Evolutionary conservation across 2,888 invertebrate genomes (phyloP).

Genomic region (Drosophila anomalipes): DNA sequence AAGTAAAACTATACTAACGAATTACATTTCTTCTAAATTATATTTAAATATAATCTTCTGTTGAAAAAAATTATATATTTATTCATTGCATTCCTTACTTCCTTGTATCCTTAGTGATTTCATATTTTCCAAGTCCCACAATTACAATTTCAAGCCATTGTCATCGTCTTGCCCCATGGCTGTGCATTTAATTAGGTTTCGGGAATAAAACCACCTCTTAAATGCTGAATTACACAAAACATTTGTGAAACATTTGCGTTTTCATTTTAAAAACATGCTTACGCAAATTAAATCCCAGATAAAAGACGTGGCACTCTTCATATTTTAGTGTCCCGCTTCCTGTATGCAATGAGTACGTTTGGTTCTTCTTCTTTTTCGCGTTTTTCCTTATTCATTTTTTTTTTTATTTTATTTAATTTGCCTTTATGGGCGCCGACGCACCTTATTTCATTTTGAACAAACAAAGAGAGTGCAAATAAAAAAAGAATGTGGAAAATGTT

Average conservation of each 20-base stretch:
- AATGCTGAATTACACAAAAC: conserved; percentile 67
- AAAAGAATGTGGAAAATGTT: conserved; percentile 42
- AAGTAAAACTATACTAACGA: not conserved
- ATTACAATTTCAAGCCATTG: conserved; percentile 50
- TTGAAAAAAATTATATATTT: not conserved
- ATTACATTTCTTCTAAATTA: not conserved
- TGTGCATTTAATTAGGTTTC: conserved; percentile 71
- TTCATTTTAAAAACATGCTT: conserved; percentile 43
- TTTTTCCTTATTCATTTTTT: conserved; percentile 26
- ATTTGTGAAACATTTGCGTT: conserved; percentile 60
- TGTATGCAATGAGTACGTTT: conserved; percentile 31
- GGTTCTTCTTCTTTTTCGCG: conserved; percentile 6
- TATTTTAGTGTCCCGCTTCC: conserved; percentile 6
- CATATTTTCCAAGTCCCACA: conserved; percentile 19
- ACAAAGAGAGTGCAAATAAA: conserved; percentile 62
- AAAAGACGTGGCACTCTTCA: conserved; percentile 44
- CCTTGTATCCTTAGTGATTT: not conserved
- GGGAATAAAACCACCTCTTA: conserved; percentile 37
- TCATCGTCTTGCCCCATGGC: conserved; percentile 24
- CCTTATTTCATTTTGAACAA: conserved; percentile 65
- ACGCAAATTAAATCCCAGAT: conserved; percentile 71
- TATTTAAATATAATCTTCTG: not conserved
- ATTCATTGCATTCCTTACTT: not conserved
- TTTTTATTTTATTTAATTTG: conserved; percentile 71
- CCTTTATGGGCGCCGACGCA: conserved; percentile 74